Evolutionary conservation across 1,140 invertebrate genomes (phyloP).

Genomic region (Drosophila quadrilineata): DNA sequence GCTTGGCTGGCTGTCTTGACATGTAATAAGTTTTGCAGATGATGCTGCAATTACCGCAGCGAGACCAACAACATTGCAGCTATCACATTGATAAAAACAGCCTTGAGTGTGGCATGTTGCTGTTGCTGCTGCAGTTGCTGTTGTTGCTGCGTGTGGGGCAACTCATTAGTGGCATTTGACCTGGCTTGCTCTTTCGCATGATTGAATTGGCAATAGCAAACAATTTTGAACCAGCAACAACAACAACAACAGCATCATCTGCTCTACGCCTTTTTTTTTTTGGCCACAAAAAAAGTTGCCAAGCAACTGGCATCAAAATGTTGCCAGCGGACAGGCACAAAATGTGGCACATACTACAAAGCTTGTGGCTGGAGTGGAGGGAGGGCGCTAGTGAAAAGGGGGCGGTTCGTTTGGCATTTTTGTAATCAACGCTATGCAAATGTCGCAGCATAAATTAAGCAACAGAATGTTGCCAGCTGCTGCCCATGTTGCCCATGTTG

Average conservation of each 20-base stretch:
- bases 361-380: no score
- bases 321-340: conserved; percentile 23
- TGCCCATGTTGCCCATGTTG: conserved; percentile 38
- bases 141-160: conserved; percentile 68
- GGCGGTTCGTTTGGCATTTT: conserved; percentile 63
- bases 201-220: conserved; percentile 74
- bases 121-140: conserved; percentile 4
- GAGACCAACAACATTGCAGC: conserved; percentile 44
- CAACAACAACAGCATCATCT: conserved; percentile 24
- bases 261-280: conserved; percentile 50
- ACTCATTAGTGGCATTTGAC: conserved; percentile 79
- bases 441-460: conserved; percentile 73
- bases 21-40: conserved; percentile 75
- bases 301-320: conserved; percentile 25
- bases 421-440: conserved; percentile 77
- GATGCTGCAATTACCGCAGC: conserved; percentile 73
- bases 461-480: conserved; percentile 39
- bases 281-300: conserved; percentile 35
- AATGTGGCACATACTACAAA: no score
- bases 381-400: conserved; percentile 6
- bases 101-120: conserved; percentile 67
- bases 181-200: conserved; percentile 70
- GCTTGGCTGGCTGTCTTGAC: conserved; percentile 35
- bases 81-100: conserved; percentile 75
- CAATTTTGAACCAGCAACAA: conserved; percentile 21